These are phyloP conservation scores for Rutpela maculata DNA, from an alignment of 2,888 invertebrate species.

Conservation along the genomic window DNA sequence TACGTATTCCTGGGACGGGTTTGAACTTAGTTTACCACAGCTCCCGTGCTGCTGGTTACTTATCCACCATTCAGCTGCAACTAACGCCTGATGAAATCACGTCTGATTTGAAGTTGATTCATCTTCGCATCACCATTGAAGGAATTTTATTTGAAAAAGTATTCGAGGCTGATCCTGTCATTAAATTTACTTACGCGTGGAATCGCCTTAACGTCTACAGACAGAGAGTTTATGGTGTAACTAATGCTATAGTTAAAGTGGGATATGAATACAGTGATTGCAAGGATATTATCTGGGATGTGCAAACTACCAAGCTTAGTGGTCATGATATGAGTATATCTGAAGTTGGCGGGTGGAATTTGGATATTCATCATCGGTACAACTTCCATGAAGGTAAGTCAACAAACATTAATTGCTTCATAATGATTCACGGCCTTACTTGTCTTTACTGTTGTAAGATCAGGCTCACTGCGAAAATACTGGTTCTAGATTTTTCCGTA, in stretches of 20 bases:
- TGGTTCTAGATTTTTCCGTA: too few relatives aligned
- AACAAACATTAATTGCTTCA: neutral
- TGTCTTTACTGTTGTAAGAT: neutral
- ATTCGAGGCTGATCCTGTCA: constrained; percentile 97
- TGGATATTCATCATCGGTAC: constrained; percentile 98
- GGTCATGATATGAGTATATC: constrained; percentile 98
- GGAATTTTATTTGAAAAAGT: constrained; percentile 94
- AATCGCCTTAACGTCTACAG: constrained; percentile 96
- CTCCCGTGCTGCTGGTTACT: constrained; percentile 93
- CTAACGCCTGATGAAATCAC: constrained; percentile 91
- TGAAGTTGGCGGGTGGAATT: constrained; percentile 97
- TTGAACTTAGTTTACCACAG: constrained; percentile 98
- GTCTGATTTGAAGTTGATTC: constrained; percentile 88
- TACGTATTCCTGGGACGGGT: constrained; percentile 95
- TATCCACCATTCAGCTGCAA: constrained; percentile 94
- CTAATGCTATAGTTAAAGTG: constrained; percentile 95
- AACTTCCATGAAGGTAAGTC: constrained; percentile 94
- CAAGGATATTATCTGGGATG: constrained; percentile 95
- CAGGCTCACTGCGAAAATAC: neutral
- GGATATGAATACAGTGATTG: constrained; percentile 97
- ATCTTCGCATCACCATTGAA: constrained; percentile 94
- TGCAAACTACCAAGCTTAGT: constrained; percentile 94
- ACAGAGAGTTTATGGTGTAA: constrained; percentile 97
- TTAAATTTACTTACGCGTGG: constrained; percentile 98
- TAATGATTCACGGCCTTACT: neutral